Conservation (phyloP, 2,888 invertebrate species). For the Oligia strigilis region DNA sequence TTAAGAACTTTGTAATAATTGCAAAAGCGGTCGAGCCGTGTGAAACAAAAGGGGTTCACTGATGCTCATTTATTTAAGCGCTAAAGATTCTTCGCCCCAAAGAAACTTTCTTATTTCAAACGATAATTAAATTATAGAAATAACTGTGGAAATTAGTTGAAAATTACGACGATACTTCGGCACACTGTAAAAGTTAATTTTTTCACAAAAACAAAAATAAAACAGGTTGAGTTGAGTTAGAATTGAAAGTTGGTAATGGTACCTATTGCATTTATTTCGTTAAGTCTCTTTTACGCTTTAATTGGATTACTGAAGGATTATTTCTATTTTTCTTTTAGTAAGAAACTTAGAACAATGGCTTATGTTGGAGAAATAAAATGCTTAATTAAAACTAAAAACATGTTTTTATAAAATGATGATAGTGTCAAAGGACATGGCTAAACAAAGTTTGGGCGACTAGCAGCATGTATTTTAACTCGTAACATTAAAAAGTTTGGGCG, state of each 20-base stretch:
- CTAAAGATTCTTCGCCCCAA: slow-evolving; percentile 73
- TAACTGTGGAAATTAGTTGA: slow-evolving; percentile 70
- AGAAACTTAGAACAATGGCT: not conserved
- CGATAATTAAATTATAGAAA: slow-evolving; percentile 73
- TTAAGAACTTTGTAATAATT: slow-evolving; percentile 76
- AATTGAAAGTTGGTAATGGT: slow-evolving; percentile 52
- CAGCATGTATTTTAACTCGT: too few species aligned
- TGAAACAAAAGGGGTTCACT: slow-evolving; percentile 77
- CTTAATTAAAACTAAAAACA: not conserved
- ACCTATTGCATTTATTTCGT: slow-evolving; percentile 31
- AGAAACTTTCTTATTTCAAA: slow-evolving; percentile 75
- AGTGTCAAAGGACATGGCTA: not conserved
- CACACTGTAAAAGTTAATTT: slow-evolving; percentile 58
- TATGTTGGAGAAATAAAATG: not conserved
- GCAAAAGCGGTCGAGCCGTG: slow-evolving; percentile 69
- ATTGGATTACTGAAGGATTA: slow-evolving; percentile 22
- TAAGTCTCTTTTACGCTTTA: slow-evolving; percentile 22
- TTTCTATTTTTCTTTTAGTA: not conserved
- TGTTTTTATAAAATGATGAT: not conserved
- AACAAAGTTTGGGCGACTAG: not conserved
- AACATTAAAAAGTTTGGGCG: not conserved
- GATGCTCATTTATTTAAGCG: slow-evolving; percentile 79
- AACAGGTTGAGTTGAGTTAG: slow-evolving; percentile 22
- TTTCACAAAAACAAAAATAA: slow-evolving; percentile 39
- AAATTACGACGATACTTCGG: slow-evolving; percentile 67